phyloP scores from a whole-genome alignment of 2,113 vertebrate species.

The Picathartes gymnocephalus region DNA sequence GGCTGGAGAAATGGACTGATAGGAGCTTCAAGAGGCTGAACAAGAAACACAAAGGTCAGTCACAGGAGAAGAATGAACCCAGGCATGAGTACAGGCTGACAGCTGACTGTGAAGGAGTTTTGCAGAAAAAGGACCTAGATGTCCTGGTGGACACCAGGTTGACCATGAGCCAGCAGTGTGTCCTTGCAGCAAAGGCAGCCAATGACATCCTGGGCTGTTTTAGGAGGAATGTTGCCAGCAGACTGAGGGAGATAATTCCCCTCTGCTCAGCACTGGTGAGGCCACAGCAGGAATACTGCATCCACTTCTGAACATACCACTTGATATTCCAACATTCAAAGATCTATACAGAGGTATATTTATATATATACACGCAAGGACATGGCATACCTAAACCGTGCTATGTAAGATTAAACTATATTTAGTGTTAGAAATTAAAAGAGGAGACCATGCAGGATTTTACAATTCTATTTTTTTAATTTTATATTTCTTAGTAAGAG shows the following conservation, averaged over 20 bases:
- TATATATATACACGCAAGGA: not conserved
- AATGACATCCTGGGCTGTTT: not conserved
- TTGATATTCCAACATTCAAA: not conserved
- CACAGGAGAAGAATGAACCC: rapidly evolving
- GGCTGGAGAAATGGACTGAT: not conserved
- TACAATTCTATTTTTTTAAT: not conserved
- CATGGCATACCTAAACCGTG: not conserved
- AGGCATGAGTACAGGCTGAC: not conserved
- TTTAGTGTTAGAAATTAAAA: not conserved
- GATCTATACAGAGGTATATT: not conserved
- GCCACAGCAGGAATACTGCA: not conserved
- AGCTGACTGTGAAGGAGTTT: not conserved
- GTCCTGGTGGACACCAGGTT: not conserved
- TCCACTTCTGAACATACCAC: not conserved
- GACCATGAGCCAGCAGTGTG: not conserved
- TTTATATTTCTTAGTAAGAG: not conserved
- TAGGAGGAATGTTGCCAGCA: not conserved
- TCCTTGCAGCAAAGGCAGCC: not conserved
- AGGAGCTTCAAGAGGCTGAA: not conserved
- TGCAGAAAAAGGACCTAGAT: not conserved
- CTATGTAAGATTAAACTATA: not conserved
- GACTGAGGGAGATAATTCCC: not conserved
- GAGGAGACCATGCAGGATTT: not conserved
- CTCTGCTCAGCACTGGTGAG: not conserved
- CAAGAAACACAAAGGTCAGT: not conserved